Base-by-base conservation (phyloP, 2,797 vertebrate genomes). In the Nothura maculosa region DNA sequence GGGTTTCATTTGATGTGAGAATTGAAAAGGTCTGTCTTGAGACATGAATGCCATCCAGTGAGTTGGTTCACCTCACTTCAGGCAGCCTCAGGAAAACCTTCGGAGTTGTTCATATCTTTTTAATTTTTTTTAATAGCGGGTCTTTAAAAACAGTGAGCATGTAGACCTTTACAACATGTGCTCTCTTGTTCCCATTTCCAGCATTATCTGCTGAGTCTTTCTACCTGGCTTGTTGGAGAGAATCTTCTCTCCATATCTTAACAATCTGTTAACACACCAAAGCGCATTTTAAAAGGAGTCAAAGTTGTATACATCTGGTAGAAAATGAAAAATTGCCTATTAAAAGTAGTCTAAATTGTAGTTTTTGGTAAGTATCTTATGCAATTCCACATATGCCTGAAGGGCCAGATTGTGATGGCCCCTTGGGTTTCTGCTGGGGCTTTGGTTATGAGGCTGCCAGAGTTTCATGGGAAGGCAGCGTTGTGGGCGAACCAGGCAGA, bases 21-120 rank as follows among this genome's bases (percentile, higher is more conserved):
- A 69, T 57, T 85, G 30, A 34, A 89, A 88, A 85, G 91, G 5
- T 54, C 91, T 90, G 66, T 60, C 60, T 86, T 25, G 34, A 78
- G 64, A 87, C 19, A 64, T 2, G 36, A 63, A 42, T n/a, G 5
- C 32, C 72, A 60, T 21, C 47, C 47, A 25, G 22, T 48, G 47
- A 48, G 47, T 13, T 48, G 12, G 22, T 48, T 48, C 24, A 12
- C 47, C 24, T 8, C 47, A 25, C 25, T 48, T 48, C 24, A 48
- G 47, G 47, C 47, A 48, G 47, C 47, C 11, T 24, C 11, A 25
- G 47, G 22, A 48, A 48, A 48, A 25, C 47, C 11, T 48, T 25
- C 47, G 43, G 42, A 72, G 36, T 17, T 34, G 10, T 36, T 57
- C 32, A 9, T 1, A 38, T 0, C 38, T 2, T 5, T 58, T 75